Percentiles rank a stretch among this genome's conserved stretches.
phyloP scores from a whole-genome alignment of 2,113 vertebrate genomes.

The Xiphorhynchus elegans region DNA sequence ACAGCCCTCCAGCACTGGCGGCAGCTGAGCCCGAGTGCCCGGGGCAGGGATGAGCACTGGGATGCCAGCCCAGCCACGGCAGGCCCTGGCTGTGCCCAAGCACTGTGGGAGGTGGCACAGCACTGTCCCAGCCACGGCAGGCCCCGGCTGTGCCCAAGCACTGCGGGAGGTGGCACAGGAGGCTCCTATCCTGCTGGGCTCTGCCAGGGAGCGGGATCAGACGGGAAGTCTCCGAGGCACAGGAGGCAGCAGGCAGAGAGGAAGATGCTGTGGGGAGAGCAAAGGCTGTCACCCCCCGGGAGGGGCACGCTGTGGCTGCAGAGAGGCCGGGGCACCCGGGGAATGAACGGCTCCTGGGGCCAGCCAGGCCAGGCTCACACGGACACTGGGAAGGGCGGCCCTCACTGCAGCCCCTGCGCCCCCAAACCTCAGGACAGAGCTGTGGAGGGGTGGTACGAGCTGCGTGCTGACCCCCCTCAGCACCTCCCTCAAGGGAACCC shows the following conservation, averaged over 20 bases:
- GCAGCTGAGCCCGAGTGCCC: too few relatives aligned
- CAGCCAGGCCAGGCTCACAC: background rate
- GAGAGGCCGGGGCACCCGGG: background rate
- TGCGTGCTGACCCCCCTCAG: background rate
- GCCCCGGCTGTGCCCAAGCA: background rate
- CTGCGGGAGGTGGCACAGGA: background rate
- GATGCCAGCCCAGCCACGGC: too few relatives aligned
- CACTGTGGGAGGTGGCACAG: too few relatives aligned
- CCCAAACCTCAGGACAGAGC: background rate
- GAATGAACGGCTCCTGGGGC: background rate
- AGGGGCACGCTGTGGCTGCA: background rate
- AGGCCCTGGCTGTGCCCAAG: too few relatives aligned
- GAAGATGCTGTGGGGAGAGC: background rate
- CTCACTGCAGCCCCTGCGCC: background rate
- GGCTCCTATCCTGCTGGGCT: background rate
- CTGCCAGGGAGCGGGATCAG: accelerated
- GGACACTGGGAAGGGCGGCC: background rate
- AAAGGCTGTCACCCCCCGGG: background rate
- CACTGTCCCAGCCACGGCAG: too few relatives aligned
- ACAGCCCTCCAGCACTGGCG: accelerated
- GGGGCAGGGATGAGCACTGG: too few relatives aligned
- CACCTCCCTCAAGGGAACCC: background rate
- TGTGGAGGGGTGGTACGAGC: background rate
- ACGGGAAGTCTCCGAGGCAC: background rate
- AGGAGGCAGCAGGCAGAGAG: background rate